phyloP scores from a whole-genome alignment of 2,888 invertebrate genomes.

The Heteromyza rotundicornis region DNA sequence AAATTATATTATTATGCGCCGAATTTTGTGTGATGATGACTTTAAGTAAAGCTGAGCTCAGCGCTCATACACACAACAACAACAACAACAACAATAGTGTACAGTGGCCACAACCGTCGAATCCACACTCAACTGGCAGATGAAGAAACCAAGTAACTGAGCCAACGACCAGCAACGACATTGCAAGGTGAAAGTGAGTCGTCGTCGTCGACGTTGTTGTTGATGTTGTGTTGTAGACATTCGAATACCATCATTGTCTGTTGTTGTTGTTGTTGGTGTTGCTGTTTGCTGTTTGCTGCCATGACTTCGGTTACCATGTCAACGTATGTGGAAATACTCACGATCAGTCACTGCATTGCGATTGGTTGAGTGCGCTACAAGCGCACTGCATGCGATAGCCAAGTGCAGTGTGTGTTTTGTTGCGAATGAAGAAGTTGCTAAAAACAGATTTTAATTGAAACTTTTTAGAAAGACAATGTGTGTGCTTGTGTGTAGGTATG shows the following conservation, averaged over 20 bases:
- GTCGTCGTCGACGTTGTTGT: slow-evolving; percentile 36
- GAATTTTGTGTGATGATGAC: slow-evolving; percentile 9
- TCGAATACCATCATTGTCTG: slow-evolving; percentile 18
- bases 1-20: slow-evolving; percentile 42
- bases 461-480: too few relatives aligned
- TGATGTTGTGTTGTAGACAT: slow-evolving; percentile 22
- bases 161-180: slow-evolving; percentile 62
- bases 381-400: too few relatives aligned
- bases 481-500: too few relatives aligned
- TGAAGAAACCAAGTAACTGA: slow-evolving; percentile 41
- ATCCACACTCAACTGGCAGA: slow-evolving; percentile 32
- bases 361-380: neutral
- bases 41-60: too few relatives aligned
- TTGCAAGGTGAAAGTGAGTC: slow-evolving; percentile 63
- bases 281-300: slow-evolving; percentile 5
- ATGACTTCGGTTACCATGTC: slow-evolving; percentile 25
- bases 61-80: slow-evolving; percentile 9
- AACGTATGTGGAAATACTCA: slow-evolving; percentile 5
- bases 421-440: too few relatives aligned
- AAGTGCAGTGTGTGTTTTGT: too few relatives aligned
- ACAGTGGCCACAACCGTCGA: slow-evolving; percentile 28
- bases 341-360: neutral
- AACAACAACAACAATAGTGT: slow-evolving; percentile 26
- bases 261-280: slow-evolving; percentile 12
- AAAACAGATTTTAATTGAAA: too few relatives aligned